Base-by-base conservation (phyloP, 2,113 vertebrate genomes). In the Nettapus auritus region DNA sequence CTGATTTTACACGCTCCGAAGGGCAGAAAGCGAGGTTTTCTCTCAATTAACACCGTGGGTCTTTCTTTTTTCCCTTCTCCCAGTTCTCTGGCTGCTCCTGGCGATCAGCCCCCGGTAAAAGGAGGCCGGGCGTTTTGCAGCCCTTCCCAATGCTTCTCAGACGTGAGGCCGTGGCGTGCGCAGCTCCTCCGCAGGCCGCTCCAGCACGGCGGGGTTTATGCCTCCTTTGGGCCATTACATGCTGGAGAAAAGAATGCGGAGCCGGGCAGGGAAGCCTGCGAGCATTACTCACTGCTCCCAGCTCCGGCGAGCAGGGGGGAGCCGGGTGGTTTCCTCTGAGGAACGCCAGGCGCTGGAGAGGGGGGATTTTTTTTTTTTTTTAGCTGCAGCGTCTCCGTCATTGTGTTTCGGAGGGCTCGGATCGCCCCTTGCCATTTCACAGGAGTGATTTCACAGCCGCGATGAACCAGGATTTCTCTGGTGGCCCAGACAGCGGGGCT, bases 181-280 rank as follows among this genome's bases (percentile, higher is more conserved):
- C 13, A 66, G 86, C 78, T 63, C 26, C 17, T 44, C 69, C 3
- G 11, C 67, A 44, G 55, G 74, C 91, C 82, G 77, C 87, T 96
- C 89, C 82, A 87, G 82, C 79, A 64, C 60, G 48, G 48, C 73
- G 86, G 29, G 0, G 16, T 93, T 96, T 93, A 96, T 94, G 60
- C 70, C 80, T 96, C 92, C 88, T 96, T 71, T 97, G 96, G 94
- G 93, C 73, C 94, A 95, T 96, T 94, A 95, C 93, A 87, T 96
- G 90, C 86, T 94, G 86, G 81, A 93, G 96, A 95, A 96, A 96
- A 94, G 88, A 93, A 92, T 89, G 92, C 42, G 70, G 55, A 52
- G 83, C 70, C 0, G 70, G 74, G 90, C 88, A 93, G 83, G 63
- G 96, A 93, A 88, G 70, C 70, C 92, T 92, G 52, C 0, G 9